Base-by-base conservation (phyloP, 2,797 vertebrate species). In the Dermochelys coriacea region DNA sequence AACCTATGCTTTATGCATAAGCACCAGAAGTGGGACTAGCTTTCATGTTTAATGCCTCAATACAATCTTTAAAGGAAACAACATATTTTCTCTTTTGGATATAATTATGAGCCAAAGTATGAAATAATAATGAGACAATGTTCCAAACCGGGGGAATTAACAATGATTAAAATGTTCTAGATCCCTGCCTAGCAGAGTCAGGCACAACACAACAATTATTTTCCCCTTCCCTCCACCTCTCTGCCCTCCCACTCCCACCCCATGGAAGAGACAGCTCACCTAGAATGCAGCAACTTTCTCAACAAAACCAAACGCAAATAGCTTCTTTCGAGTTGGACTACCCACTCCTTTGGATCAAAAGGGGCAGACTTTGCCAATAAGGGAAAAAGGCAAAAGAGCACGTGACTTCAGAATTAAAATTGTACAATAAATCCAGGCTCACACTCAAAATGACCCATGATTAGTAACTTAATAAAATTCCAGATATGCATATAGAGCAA, bases 61-160 rank as follows among this genome's bases (percentile, higher is more conserved):
- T 91, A 87, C 34, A 86, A 34, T 61, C 25, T 89, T 93, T 89
- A 91, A n/a, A 91, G 87, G 64, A 84, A 87, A 93, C 16, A 64
- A 79, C 49, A 61, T 71, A 52, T 82, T 93, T 88, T 45, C 90
- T 12, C 79, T 84, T 91, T 86, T 84, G 91, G 80, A 52, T 74
- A 5, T 4, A 84, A 4, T 78, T 85, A 75, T 12, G 64, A 84
- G 27, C 23, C 2, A 16, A 57, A 86, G 15, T 55, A 75, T 55
- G 41, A 94, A 41, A 23, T 25, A 41, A 41, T 45, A 41, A 23
- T 27, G 9, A 45, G 12, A 74, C 18, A 74, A 74, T 41, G 10
- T 68, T 45, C 71, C 37, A 45, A 74, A 45, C 23, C 27, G 41
- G 71, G 41, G 21, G 71, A 74, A 45, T 74, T 74, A 74, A 18